Evolutionary conservation across 53 echinoderm and acorn worm species (phyloP), one percentile per base, ranked within the genome.

Genomic region (Temnopleurus reevesii): DNA sequence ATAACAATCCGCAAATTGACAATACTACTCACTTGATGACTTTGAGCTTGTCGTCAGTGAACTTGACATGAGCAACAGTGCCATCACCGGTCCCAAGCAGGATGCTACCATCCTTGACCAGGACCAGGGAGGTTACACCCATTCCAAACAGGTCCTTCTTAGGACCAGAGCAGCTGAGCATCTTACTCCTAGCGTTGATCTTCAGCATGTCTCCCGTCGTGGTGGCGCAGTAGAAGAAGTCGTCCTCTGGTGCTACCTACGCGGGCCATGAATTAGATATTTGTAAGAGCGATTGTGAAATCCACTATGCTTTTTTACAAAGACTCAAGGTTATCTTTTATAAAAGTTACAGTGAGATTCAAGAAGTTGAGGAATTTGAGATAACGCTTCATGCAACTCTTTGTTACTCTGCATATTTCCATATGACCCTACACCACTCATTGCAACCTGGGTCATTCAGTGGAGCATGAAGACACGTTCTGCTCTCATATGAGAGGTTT

Each of bases 211-310:
- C 98, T 35, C 98, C 98, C 3, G 92, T 97, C 15, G 98, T 95
- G 58, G 98, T 97, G 53, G 95, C 98, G 76, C 98, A 95, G 91
- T 86, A 97, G 92, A 95, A 97, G 77, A 59, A 94, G 18, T 81
- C 90, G 24, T 97, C 98, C 26, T 94, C 91, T 3, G 90, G 85
- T 4, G 92, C 63, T 5, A 97, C 93, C 98, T 95, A 17, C 8
- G n/a, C n/a, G n/a, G n/a, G n/a, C n/a, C n/a, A n/a, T n/a, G n/a
- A n/a, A n/a, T n/a, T n/a, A n/a, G n/a, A n/a, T n/a, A n/a, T n/a
- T n/a, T n/a, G n/a, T n/a, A n/a, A n/a, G n/a, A n/a, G n/a, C n/a
- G n/a, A n/a, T n/a, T n/a, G n/a, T n/a, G n/a, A n/a, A n/a, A n/a
- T n/a, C n/a, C n/a, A n/a, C n/a, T n/a, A n/a, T n/a, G n/a, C n/a